Base-by-base conservation (phyloP, 2,888 invertebrate species). In the Neocrepidodera transversa region DNA sequence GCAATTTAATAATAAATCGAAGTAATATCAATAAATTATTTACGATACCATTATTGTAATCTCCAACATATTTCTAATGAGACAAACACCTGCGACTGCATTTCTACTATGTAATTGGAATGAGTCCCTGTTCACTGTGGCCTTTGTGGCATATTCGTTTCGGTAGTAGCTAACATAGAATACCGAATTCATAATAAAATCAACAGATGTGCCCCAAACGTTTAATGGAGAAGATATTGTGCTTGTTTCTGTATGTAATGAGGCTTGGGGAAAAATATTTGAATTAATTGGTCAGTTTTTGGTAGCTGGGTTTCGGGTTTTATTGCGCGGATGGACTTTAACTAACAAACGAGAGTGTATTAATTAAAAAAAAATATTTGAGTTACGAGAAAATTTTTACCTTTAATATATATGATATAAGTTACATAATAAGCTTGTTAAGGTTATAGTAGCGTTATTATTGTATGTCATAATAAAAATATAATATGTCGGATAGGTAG, bases 61-160 rank as follows among this genome's bases (percentile, higher is more conserved):
- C 20, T 51, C 49, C 57, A 57, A 57, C 45, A 57, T 45, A 42
- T 20, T 32, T 30, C 35, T 50, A 50, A 43, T 51, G 57, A 49
- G 43, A 45, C 26, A 45, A 17, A 57, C 57, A 57, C 57, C 57
- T 57, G 57, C 50, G 53, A 16, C 42, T 38, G 52, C 58, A 53
- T 53, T 53, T 53, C 48, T 32, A 35, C 52, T 47, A 45, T 47
- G 36, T 58, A 40, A 40, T 40, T 14, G 40, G 18, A 40, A 40
- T 18, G 17, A 16, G 18, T 30, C 30, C 32, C 32, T 38, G 45
- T 26, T 28, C 8, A 18, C 26, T 26, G 48, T 48, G 38, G 50
- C 16, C 4, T 36, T 35, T 23, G 50, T 36, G 38, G 38, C 36
- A 38, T 10, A 23, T 23, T 50, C 38, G 38, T 38, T 50, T 36